These are phyloP conservation scores for Benthosema pterotum DNA, from an alignment of 2,797 vertebrate species.

Conservation along the genomic window DNA sequence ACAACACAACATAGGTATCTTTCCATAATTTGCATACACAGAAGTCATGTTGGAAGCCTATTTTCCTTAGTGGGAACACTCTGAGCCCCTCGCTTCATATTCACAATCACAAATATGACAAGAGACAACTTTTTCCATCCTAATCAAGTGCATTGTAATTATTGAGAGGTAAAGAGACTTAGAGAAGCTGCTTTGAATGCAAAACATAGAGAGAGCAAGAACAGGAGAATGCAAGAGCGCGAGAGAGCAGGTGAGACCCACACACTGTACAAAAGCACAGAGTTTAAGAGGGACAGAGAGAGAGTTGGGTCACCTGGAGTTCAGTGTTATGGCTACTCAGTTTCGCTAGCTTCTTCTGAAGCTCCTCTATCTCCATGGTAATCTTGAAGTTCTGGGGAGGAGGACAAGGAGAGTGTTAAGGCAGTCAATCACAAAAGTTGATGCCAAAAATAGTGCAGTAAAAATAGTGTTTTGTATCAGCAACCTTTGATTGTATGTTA, in stretches of 20 bases:
- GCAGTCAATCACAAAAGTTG: slow-evolving; percentile 1
- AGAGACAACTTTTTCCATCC: too few species aligned
- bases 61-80: too few species aligned
- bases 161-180: too few species aligned
- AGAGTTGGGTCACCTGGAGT: slow-evolving; percentile 81
- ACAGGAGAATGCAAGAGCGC: neutral
- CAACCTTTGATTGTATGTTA: neutral
- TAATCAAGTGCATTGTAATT: too few species aligned
- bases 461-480: slow-evolving; percentile 1
- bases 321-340: slow-evolving; percentile 81
- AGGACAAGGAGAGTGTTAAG: slow-evolving; percentile 31
- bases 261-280: neutral
- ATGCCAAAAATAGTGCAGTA: neutral
- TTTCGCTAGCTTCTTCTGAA: slow-evolving; percentile 84
- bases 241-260: neutral
- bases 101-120: too few species aligned
- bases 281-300: neutral
- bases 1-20: neutral
- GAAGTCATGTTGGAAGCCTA: neutral
- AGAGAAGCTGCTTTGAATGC: too few species aligned
- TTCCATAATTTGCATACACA: neutral
- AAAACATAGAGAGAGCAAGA: neutral
- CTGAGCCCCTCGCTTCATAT: too few species aligned
- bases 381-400: slow-evolving; percentile 83
- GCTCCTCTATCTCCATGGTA: slow-evolving; percentile 79